Evolutionary conservation across 2,113 vertebrate genomes (phyloP).

Genomic region (Rana temporaria): DNA sequence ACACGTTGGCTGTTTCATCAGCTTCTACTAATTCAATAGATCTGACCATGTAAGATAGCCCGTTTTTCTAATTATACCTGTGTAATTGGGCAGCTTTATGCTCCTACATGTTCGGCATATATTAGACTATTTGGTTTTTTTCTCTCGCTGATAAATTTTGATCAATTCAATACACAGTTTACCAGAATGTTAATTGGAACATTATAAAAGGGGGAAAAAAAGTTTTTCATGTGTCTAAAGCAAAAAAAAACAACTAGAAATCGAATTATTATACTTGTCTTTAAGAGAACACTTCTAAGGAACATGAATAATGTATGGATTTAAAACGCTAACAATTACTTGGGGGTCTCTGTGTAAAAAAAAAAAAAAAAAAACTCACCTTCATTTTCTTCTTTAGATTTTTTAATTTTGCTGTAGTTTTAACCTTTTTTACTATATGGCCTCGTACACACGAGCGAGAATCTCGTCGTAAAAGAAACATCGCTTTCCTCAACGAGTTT

Average conservation of each 20-base stretch:
- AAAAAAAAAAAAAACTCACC: no score
- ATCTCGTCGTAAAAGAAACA: no score
- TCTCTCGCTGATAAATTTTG: slow-evolving; percentile 16
- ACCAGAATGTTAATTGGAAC: slow-evolving; percentile 19
- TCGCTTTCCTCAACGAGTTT: no score
- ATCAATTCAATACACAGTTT: not conserved
- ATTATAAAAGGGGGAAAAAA: not conserved
- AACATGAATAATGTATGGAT: not conserved
- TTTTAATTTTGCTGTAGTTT: no score
- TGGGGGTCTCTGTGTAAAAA: no score
- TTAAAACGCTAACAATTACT: no score
- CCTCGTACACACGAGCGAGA: no score
- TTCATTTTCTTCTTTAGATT: no score
- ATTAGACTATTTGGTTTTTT: slow-evolving; percentile 22
- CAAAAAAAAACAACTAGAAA: not conserved
- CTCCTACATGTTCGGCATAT: slow-evolving; percentile 39
- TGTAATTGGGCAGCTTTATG: slow-evolving; percentile 62
- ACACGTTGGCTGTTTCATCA: slow-evolving; percentile 83
- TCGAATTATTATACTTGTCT: not conserved
- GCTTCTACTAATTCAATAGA: slow-evolving; percentile 74
- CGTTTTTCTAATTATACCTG: slow-evolving; percentile 81
- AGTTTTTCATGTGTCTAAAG: slow-evolving; percentile 3
- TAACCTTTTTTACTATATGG: no score
- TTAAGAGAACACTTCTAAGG: not conserved
- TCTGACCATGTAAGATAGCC: slow-evolving; percentile 70